phyloP scores from a whole-genome alignment of 92 coral and sea anemone genomes.

The Epizoanthus stellaris region DNA sequence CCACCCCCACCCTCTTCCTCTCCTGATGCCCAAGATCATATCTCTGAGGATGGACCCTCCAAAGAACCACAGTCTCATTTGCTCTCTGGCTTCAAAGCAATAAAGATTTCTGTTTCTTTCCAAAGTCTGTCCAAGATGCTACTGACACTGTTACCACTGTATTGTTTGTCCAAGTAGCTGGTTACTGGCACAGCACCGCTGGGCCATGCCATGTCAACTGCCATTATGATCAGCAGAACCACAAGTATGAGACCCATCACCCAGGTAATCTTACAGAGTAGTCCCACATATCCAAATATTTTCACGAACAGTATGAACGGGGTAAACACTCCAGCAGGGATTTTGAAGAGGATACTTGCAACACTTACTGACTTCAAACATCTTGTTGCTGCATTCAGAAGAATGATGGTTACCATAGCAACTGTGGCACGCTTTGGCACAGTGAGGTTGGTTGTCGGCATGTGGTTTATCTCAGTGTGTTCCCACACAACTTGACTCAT shows the following conservation, averaged over 20 bases:
- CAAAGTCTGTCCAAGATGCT: constrained; percentile 11
- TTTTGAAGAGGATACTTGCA: not conserved
- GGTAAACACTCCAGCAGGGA: not conserved
- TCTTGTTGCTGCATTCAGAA: not conserved
- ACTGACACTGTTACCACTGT: not conserved
- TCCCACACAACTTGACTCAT: constrained; percentile 6
- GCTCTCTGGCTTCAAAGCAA: not conserved
- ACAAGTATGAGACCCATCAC: not conserved
- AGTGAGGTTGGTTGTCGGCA: not conserved
- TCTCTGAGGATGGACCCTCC: too few relatives aligned
- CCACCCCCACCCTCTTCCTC: too few relatives aligned
- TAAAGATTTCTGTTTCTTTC: not conserved
- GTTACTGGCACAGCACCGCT: not conserved
- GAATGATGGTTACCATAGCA: constrained; percentile 14
- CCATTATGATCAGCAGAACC: constrained; percentile 11
- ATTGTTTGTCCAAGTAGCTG: not conserved
- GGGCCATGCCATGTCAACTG: not conserved
- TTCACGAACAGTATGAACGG: constrained; percentile 14
- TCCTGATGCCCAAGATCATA: too few relatives aligned
- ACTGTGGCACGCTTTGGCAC: constrained; percentile 9
- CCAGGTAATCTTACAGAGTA: not conserved
- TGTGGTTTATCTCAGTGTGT: not conserved
- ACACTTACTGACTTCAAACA: constrained; percentile 23
- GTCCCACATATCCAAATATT: not conserved
- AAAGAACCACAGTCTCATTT: too few relatives aligned